Conservation (phyloP, 1,140 invertebrate species). For the Latrodectus geometricus region DNA sequence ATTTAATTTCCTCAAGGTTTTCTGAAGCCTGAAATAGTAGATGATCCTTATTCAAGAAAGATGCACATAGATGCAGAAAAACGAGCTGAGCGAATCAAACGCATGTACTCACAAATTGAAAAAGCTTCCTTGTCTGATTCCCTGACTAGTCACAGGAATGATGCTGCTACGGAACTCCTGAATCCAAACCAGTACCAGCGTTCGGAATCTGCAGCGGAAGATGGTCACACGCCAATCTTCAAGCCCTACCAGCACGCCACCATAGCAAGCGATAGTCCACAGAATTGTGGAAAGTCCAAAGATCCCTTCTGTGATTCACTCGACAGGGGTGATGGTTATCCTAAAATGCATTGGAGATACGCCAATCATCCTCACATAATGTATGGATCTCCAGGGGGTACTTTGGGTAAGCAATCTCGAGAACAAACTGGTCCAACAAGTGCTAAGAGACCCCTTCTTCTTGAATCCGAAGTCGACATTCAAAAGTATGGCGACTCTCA, state of each 20-base stretch:
- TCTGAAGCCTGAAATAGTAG: slow-evolving; percentile 54
- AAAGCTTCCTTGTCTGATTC: slow-evolving; percentile 45
- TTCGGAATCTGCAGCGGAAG: slow-evolving; percentile 7
- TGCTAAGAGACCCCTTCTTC: slow-evolving; percentile 38
- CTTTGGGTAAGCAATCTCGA: slow-evolving; percentile 16
- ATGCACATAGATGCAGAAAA: slow-evolving; percentile 59
- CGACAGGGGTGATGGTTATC: slow-evolving; percentile 35
- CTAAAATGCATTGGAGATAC: slow-evolving; percentile 59
- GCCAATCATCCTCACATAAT: slow-evolving; percentile 49
- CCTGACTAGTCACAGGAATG: background rate
- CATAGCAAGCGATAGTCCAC: slow-evolving; percentile 8
- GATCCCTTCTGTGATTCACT: slow-evolving; percentile 49
- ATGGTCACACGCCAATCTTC: slow-evolving; percentile 40
- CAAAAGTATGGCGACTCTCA: background rate
- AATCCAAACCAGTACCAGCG: slow-evolving; percentile 3
- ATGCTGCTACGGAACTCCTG: background rate
- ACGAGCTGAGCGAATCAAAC: slow-evolving; percentile 45
- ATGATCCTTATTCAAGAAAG: slow-evolving; percentile 57
- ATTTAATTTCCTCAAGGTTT: slow-evolving; percentile 28
- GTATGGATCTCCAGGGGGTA: background rate
- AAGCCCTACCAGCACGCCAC: slow-evolving; percentile 50
- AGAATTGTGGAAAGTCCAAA: background rate
- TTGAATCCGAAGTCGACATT: slow-evolving; percentile 31
- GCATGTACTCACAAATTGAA: slow-evolving; percentile 59
- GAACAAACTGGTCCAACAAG: background rate